Evolutionary conservation across 1,140 invertebrate genomes (phyloP), one percentile per base, ranked within the genome.

Genomic region (Teleopsis dalmanni): DNA sequence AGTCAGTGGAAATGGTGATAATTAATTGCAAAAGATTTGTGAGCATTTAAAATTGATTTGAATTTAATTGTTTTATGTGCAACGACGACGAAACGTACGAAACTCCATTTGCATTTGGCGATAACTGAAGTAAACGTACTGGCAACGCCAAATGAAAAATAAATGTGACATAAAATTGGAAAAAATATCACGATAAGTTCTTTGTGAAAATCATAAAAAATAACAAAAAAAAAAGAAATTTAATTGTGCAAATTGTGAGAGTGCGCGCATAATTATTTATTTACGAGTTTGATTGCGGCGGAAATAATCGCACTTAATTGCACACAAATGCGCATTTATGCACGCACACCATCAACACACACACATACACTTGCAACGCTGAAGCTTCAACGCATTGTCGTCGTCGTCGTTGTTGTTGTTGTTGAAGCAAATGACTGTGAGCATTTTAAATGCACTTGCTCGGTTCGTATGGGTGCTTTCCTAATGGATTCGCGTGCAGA

Each of bases 241-340:
- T 47, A 58, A 58, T 62, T 60, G 61, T 55, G 59, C 53, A 65
- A 64, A 59, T 57, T 56, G 59, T 48, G 47, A 50, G 59, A 54
- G 53, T 54, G 61, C 59, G 60, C 55, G 63, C 54, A 47, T 62
- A 64, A 67, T 67, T 64, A 66, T 66, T 66, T 66, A 62, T 67
- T 67, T 67, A 66, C n/a, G n/a, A n/a, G n/a, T n/a, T n/a, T 66
- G 57, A 66, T 66, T 66, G 55, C 55, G 55, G 63, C 53, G 59
- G 60, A 62, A 59, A 66, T 66, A 65, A 66, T 63, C 57, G 63
- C 63, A 61, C 57, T 64, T 66, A 66, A 66, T 66, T 66, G 63
- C 58, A 46, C 18, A 34, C 22, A 46, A 46, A 46, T n/a, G n/a
- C n/a, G n/a, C n/a, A n/a, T n/a, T n/a, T n/a, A n/a, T n/a, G n/a